Evolutionary conservation across 2,888 invertebrate genomes (phyloP).

Genomic region (Perizoma flavofasciatum): DNA sequence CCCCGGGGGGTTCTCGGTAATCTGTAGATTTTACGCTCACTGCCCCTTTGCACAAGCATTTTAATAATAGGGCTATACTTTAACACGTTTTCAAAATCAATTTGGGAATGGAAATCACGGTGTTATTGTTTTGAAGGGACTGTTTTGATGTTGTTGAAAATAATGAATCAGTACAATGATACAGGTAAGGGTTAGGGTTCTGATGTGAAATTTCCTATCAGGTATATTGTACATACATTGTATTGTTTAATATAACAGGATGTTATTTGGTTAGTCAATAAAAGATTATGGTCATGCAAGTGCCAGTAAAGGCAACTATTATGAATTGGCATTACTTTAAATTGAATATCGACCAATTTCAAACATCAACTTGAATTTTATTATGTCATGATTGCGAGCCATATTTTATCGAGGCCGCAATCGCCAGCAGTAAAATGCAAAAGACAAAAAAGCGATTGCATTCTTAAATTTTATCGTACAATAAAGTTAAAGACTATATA

Average conservation of each 20-base stretch:
- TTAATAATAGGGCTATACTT: constrained; percentile 74
- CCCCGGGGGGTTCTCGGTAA: constrained; percentile 67
- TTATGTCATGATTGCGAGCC: constrained; percentile 32
- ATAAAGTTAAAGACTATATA: constrained; percentile 46
- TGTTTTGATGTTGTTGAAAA: constrained; percentile 35
- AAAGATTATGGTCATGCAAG: constrained; percentile 9
- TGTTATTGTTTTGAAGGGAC: constrained; percentile 41
- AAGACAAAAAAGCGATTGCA: constrained; percentile 37
- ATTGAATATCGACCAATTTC: constrained; percentile 28
- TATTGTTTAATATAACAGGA: no score
- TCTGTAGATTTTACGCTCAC: constrained; percentile 83
- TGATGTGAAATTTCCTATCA: neutral
- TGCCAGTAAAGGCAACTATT: constrained; percentile 15
- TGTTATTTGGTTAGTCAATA: no score
- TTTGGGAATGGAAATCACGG: constrained; percentile 40
- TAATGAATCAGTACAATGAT: constrained; percentile 18
- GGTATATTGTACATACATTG: no score
- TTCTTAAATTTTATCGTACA: constrained; percentile 34
- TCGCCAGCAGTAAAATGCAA: constrained; percentile 36
- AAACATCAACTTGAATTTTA: constrained; percentile 32
- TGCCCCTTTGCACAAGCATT: constrained; percentile 66
- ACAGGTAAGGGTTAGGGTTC: neutral
- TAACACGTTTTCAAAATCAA: constrained; percentile 71
- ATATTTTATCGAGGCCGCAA: constrained; percentile 33
- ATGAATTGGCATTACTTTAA: constrained; percentile 24